phyloP scores from a whole-genome alignment of 2,113 vertebrate species.

The Philantomba maxwellii region DNA sequence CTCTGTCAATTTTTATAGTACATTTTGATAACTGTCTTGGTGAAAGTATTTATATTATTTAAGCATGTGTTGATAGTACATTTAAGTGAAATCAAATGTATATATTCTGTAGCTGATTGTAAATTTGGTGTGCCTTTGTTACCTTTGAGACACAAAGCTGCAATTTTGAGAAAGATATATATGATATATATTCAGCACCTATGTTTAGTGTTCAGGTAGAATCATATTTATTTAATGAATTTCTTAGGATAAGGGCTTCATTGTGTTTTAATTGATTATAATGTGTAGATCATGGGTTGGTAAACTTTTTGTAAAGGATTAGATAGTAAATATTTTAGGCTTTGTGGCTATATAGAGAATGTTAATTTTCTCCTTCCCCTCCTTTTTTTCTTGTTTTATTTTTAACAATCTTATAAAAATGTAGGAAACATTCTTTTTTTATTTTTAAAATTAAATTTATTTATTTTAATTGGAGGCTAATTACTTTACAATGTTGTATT shows the following conservation, averaged over 20 bases:
- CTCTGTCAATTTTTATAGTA: neutral
- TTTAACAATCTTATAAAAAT: neutral
- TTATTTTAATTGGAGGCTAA: no score
- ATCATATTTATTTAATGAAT: constrained; percentile 10
- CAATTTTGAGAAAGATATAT: neutral
- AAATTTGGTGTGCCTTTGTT: constrained; percentile 19
- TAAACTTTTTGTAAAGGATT: neutral
- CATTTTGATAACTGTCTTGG: neutral
- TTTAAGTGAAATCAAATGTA: constrained; percentile 20
- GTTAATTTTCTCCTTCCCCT: neutral
- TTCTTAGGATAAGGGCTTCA: neutral
- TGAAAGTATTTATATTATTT: constrained; percentile 16
- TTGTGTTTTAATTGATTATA: constrained; percentile 38
- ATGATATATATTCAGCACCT: neutral
- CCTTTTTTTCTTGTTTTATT: neutral
- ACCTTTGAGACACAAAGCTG: neutral
- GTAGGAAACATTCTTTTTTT: neutral
- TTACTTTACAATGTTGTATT: no score
- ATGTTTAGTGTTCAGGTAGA: neutral
- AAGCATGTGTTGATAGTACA: neutral
- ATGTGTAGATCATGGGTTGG: neutral
- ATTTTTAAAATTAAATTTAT: no score
- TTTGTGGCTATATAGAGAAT: neutral
- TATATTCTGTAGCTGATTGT: neutral
- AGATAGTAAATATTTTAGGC: neutral